phyloP scores from a whole-genome alignment of 2,797 vertebrate genomes.

The Cichlasoma orientale region DNA sequence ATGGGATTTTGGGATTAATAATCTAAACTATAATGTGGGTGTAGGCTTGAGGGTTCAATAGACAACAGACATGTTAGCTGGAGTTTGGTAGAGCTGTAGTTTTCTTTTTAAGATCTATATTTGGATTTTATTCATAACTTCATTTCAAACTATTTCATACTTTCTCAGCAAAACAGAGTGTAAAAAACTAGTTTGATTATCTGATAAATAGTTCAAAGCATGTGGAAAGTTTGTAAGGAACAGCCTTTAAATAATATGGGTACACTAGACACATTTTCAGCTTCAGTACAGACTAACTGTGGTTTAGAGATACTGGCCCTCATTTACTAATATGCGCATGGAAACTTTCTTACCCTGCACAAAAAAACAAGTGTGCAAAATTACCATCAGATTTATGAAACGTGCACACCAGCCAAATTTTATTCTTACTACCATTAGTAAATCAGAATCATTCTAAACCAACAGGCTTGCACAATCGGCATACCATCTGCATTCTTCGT shows the following conservation, averaged over 20 bases:
- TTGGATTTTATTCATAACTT: neutral
- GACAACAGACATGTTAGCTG: neutral
- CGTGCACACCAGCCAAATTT: neutral
- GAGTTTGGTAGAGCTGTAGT: neutral
- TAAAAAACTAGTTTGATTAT: neutral
- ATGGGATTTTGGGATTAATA: conserved; percentile 14
- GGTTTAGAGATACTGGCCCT: neutral
- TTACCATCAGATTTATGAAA: neutral
- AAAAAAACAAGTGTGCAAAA: neutral
- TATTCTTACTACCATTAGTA: neutral
- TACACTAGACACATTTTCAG: neutral
- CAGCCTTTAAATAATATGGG: neutral
- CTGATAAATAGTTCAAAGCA: neutral
- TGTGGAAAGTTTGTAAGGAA: neutral
- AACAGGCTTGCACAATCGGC: neutral
- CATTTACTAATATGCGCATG: neutral
- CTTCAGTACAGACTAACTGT: neutral
- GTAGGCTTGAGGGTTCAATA: neutral
- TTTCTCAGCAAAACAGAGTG: neutral
- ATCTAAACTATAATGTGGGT: conserved; percentile 5
- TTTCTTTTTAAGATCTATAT: neutral
- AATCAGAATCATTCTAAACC: neutral
- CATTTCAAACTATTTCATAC: neutral
- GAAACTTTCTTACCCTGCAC: neutral
- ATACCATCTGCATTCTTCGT: neutral